phyloP scores from a whole-genome alignment of 2,888 invertebrate genomes.

The Orthosia incerta region DNA sequence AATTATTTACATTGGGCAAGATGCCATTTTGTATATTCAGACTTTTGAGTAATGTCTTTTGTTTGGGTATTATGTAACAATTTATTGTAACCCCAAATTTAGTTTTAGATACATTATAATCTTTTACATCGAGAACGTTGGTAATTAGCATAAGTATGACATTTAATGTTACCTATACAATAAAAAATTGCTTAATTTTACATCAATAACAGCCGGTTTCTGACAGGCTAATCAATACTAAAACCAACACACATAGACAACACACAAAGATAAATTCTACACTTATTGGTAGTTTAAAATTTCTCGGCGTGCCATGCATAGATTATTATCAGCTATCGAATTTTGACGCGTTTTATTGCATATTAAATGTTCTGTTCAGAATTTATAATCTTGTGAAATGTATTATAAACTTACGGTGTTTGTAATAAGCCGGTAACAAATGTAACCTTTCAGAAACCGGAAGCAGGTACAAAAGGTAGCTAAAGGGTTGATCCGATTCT shows the following conservation, averaged over 20 bases:
- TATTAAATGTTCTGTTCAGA: background rate
- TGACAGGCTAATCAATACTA: background rate
- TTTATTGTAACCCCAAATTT: constrained; percentile 41
- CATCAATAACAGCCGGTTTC: constrained; percentile 10
- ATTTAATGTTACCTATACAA: constrained; percentile 41
- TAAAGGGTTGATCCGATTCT: constrained; percentile 22
- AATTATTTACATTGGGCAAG: constrained; percentile 69
- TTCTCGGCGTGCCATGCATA: background rate
- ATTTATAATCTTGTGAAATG: background rate
- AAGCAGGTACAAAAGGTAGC: constrained; percentile 5
- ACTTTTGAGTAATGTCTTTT: constrained; percentile 74
- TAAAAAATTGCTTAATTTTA: constrained; percentile 18
- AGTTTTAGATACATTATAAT: constrained; percentile 23
- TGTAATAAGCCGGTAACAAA: background rate
- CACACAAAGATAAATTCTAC: background rate
- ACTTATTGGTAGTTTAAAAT: background rate
- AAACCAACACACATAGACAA: background rate
- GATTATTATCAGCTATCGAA: no score
- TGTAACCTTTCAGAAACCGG: background rate
- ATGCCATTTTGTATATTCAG: constrained; percentile 75
- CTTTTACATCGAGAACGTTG: constrained; percentile 32
- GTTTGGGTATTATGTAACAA: constrained; percentile 63
- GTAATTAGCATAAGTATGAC: constrained; percentile 39
- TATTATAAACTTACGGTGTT: background rate
- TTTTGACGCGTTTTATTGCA: background rate